phyloP scores from a whole-genome alignment of 2,888 invertebrate species.

The Drosophila tripunctata region DNA sequence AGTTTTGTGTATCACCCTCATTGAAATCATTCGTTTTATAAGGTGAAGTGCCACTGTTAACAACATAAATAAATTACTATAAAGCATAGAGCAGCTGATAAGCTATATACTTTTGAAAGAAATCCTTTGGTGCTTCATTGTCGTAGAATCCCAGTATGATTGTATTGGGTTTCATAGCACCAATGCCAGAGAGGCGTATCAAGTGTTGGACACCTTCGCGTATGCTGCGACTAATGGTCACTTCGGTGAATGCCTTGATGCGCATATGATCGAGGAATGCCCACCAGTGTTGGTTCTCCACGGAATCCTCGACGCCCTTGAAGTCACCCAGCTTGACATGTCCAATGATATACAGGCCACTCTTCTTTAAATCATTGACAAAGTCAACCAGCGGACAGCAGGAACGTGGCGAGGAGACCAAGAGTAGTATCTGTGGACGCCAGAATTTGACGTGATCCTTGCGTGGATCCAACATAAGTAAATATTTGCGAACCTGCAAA shows the following conservation, averaged over 20 bases:
- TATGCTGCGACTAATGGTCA: slow-evolving; percentile 93
- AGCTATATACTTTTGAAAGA: slow-evolving; percentile 88
- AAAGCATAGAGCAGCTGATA: background rate
- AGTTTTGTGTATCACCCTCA: slow-evolving; percentile 84
- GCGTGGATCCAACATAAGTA: slow-evolving; percentile 96
- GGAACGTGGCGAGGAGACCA: slow-evolving; percentile 96
- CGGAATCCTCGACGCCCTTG: slow-evolving; percentile 87
- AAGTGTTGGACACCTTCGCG: slow-evolving; percentile 96
- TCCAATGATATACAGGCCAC: slow-evolving; percentile 94
- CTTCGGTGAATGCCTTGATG: slow-evolving; percentile 98
- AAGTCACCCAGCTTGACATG: slow-evolving; percentile 90
- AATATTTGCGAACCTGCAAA: slow-evolving; percentile 93
- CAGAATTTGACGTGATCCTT: slow-evolving; percentile 99
- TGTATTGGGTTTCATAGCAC: slow-evolving; percentile 99
- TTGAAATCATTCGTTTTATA: slow-evolving; percentile 87
- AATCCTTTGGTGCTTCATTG: slow-evolving; percentile 89
- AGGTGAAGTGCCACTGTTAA: slow-evolving; percentile 85
- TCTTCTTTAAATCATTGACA: slow-evolving; percentile 98
- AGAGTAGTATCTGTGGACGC: slow-evolving; percentile 97
- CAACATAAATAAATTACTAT: background rate
- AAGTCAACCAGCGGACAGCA: slow-evolving; percentile 97
- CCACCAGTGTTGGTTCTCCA: slow-evolving; percentile 95
- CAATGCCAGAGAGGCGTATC: slow-evolving; percentile 95
- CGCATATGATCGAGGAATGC: slow-evolving; percentile 97
- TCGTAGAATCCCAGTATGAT: slow-evolving; percentile 98